Conservation (phyloP, 2,113 vertebrate genomes). For the Prietella phreatophila region DNA sequence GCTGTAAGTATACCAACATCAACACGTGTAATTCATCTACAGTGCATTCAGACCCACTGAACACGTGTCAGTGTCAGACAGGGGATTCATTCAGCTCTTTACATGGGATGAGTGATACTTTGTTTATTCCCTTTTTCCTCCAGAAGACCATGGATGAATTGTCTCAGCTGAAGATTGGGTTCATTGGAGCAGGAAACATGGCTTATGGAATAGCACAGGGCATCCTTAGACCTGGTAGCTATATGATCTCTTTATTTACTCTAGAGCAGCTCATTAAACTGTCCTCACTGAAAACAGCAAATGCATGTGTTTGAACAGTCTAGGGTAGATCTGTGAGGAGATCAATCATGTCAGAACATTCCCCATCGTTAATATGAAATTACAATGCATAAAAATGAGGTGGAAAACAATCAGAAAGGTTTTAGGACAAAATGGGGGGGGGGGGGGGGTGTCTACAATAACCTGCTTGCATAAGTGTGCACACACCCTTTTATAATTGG, state of each 20-base stretch:
- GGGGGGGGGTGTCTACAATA: no score
- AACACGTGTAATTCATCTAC: not conserved
- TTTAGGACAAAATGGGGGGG: no score
- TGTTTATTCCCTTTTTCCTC: not conserved
- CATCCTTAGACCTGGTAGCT: constrained; percentile 68
- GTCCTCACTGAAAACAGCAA: no score
- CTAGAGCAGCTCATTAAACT: not conserved
- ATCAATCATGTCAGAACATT: no score
- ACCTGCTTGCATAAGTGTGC: no score
- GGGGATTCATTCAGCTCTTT: not conserved
- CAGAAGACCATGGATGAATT: constrained; percentile 40
- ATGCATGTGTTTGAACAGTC: not conserved
- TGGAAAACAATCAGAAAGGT: no score
- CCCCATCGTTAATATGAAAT: no score
- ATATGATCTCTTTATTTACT: not conserved
- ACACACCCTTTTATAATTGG: no score
- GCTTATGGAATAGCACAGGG: constrained; percentile 74
- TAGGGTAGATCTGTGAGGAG: not conserved
- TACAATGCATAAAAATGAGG: no score
- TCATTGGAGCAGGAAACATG: constrained; percentile 80
- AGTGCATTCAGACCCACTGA: not conserved
- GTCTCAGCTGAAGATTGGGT: constrained; percentile 68
- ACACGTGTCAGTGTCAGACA: not conserved
- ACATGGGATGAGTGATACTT: not conserved
- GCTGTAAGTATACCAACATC: not conserved